A percentile compares a stretch with the other conserved stretches of the same genome.
phyloP scores from a whole-genome alignment of 2,888 invertebrate species.

The Toxonevra muliebris region DNA sequence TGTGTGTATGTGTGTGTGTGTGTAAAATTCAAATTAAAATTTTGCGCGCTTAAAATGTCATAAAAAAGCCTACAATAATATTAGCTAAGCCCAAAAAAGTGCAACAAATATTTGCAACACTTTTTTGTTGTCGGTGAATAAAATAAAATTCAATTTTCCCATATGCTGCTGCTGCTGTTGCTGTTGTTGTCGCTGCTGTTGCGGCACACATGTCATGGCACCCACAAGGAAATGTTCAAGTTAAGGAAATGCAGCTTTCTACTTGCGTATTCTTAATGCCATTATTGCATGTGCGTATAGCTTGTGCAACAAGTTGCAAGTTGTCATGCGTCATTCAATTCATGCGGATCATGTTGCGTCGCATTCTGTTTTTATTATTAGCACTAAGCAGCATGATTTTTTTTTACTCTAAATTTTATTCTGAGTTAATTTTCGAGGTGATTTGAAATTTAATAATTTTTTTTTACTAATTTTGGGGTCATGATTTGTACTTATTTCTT shows the following conservation, averaged over 20 bases:
- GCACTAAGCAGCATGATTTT: constrained; percentile 13
- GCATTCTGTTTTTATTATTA: constrained; percentile 12
- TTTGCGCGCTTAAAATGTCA: neutral
- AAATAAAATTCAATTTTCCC: neutral
- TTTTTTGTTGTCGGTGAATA: no score
- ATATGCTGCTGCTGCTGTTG: constrained; percentile 6
- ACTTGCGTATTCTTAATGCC: constrained; percentile 29
- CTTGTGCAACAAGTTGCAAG: neutral
- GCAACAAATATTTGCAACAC: no score
- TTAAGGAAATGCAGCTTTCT: neutral
- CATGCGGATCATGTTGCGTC: constrained; percentile 9
- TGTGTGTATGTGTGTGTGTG: no score
- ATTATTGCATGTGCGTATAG: constrained; percentile 26
- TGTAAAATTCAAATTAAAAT: no score
- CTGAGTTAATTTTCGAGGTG: no score
- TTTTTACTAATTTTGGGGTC: no score
- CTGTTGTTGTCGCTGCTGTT: neutral
- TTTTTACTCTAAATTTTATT: no score
- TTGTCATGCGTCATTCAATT: constrained; percentile 19
- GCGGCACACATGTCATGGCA: constrained; percentile 7
- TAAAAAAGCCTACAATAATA: no score
- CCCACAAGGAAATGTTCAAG: constrained; percentile 11
- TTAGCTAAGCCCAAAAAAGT: no score
- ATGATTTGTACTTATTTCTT: no score
- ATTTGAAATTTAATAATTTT: no score